phyloP scores from a whole-genome alignment of 92 coral and sea anemone species.

The Zoanthus solanderi region DNA sequence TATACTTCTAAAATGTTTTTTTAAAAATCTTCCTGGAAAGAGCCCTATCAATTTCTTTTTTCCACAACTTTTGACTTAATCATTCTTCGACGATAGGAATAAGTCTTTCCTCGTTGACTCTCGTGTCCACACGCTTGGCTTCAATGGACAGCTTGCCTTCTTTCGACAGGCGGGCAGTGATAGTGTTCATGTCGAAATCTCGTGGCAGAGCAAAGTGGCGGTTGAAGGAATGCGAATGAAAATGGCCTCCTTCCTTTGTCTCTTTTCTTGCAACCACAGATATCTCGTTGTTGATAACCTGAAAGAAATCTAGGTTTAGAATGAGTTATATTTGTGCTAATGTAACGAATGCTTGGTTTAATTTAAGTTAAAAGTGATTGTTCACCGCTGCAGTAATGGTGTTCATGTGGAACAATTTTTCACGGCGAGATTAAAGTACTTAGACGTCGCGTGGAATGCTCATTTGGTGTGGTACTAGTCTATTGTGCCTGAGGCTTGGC shows the following conservation, averaged over 20 bases:
- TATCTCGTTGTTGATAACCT: constrained; percentile 83
- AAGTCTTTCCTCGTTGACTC: constrained; percentile 61
- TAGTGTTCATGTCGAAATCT: constrained; percentile 85
- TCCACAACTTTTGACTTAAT: neutral
- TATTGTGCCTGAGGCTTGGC: too few species aligned
- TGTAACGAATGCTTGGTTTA: too few species aligned
- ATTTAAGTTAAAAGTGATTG: too few species aligned
- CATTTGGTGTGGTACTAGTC: too few species aligned
- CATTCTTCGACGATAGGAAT: constrained; percentile 33
- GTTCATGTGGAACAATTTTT: too few species aligned
- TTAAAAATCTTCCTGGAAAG: too few species aligned
- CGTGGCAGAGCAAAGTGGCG: constrained; percentile 90
- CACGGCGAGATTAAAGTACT: too few species aligned
- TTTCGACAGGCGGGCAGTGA: constrained; percentile 80
- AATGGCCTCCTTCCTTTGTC: constrained; percentile 82
- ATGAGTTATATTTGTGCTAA: neutral
- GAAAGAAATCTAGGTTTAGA: neutral
- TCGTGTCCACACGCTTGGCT: constrained; percentile 76
- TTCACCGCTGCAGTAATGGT: too few species aligned
- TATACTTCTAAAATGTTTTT: too few species aligned
- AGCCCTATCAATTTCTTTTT: neutral
- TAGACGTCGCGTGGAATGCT: too few species aligned
- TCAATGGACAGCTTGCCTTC: constrained; percentile 87
- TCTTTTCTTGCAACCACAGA: constrained; percentile 86
- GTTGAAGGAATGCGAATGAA: constrained; percentile 84